Percentiles rank a stretch among this genome's conserved stretches.
Conservation (phyloP, 64 coral and sea anemone species). For the Hydrozoanthus tunicans region DNA sequence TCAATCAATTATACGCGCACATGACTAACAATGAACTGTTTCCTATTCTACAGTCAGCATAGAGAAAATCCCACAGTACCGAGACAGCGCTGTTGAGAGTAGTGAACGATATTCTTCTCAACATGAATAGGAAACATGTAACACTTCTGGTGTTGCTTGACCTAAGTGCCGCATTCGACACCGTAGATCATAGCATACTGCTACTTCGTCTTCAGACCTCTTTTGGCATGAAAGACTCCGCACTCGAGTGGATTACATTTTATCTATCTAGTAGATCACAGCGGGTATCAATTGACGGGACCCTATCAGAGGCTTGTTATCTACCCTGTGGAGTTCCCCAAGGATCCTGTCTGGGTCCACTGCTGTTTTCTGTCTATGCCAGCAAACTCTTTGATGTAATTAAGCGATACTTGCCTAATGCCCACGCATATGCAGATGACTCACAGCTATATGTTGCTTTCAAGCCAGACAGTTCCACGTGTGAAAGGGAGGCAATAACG, state of each 20-base stretch:
- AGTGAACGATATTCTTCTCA: slow-evolving; percentile 16
- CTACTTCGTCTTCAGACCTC: slow-evolving; percentile 29
- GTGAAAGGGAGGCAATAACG: slow-evolving; percentile 1
- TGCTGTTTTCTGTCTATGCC: too few relatives aligned
- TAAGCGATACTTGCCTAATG: too few relatives aligned
- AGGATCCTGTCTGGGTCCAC: too few relatives aligned
- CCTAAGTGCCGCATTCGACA: slow-evolving; percentile 7
- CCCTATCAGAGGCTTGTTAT: too few relatives aligned
- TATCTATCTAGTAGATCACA: slow-evolving; percentile 14
- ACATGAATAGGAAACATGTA: slow-evolving; percentile 12
- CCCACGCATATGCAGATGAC: background rate
- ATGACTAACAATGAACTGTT: slow-evolving; percentile 15
- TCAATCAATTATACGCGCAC: too few relatives aligned
- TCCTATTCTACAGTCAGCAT: slow-evolving; percentile 18
- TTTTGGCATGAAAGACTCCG: slow-evolving; percentile 29
- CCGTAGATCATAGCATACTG: background rate
- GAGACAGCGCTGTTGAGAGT: background rate
- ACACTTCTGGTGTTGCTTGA: slow-evolving; percentile 5
- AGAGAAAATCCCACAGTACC: background rate
- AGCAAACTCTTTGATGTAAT: too few relatives aligned
- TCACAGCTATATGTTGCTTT: too few relatives aligned
- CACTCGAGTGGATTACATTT: slow-evolving; percentile 26
- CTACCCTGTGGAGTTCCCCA: too few relatives aligned
- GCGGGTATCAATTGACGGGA: too few relatives aligned
- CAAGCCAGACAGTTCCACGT: slow-evolving; percentile 30